A percentile compares a stretch with the other conserved stretches of the same genome.
phyloP scores from a whole-genome alignment of 53 echinoderm and acorn worm species.

The Astropecten irregularis region DNA sequence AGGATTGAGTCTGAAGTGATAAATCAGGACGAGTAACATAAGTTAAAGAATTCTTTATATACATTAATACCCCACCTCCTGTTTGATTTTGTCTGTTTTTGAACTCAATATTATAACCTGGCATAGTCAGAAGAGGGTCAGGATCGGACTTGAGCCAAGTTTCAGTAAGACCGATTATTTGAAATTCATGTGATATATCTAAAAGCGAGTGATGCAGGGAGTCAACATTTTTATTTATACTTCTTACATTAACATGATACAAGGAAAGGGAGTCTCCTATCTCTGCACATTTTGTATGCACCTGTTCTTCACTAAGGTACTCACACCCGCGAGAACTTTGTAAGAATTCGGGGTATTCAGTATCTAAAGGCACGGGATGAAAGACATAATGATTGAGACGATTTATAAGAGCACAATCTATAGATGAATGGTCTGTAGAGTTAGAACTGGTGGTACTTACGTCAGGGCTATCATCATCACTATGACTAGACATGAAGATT shows the following conservation, averaged over 20 bases:
- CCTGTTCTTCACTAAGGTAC: background rate
- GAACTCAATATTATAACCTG: too few relatives aligned
- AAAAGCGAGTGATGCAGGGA: background rate
- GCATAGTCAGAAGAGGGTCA: background rate
- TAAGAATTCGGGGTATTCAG: background rate
- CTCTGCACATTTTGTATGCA: background rate
- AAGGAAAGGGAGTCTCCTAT: background rate
- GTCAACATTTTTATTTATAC: conserved; percentile 14
- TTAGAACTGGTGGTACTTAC: background rate
- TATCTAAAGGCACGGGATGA: background rate
- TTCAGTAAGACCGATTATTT: conserved; percentile 34
- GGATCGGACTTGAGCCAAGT: conserved; percentile 30
- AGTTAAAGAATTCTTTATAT: too few relatives aligned
- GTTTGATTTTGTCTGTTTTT: conserved; percentile 11
- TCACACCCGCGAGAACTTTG: background rate
- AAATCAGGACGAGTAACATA: too few relatives aligned
- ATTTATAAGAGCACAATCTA: background rate
- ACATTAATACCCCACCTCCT: too few relatives aligned
- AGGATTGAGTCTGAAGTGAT: too few relatives aligned
- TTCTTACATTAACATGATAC: background rate
- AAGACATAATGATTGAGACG: background rate
- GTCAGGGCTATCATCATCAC: background rate
- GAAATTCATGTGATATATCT: background rate
- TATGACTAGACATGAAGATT: background rate
- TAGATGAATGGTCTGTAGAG: background rate